Conservation (phyloP, 2,797 vertebrate genomes). For the Zalophus californianus region DNA sequence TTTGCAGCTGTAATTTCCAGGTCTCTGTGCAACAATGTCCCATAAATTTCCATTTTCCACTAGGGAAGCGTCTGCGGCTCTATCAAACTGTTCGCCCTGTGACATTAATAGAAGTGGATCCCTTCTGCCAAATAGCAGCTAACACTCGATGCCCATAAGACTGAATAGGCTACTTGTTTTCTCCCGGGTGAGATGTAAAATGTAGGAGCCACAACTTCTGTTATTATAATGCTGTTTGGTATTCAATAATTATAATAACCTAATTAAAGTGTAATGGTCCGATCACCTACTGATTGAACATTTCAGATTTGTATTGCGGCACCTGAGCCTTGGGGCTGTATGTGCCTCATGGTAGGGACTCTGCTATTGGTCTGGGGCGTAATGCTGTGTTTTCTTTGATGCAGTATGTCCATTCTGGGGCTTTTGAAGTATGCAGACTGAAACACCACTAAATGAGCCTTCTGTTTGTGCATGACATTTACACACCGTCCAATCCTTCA, state of each 20-base stretch:
- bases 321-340: background rate
- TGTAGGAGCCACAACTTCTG: background rate
- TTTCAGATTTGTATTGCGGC: background rate
- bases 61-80: background rate
- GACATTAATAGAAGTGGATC: background rate
- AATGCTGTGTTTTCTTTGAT: background rate
- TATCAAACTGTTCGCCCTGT: background rate
- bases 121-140: background rate
- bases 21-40: background rate
- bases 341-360: background rate
- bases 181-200: background rate
- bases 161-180: slow-evolving; percentile 32
- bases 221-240: slow-evolving; percentile 8
- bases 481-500: background rate
- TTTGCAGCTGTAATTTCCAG: background rate
- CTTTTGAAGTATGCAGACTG: background rate
- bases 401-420: background rate
- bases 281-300: background rate
- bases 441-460: background rate
- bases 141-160: background rate
- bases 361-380: background rate
- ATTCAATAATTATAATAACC: slow-evolving; percentile 13
- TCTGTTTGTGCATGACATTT: background rate
- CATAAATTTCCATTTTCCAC: background rate
- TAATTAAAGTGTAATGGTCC: slow-evolving; percentile 1